Percentiles rank a stretch among this genome's conserved stretches.
phyloP scores from a whole-genome alignment of 2,797 vertebrate genomes.

The Bufotes viridis region DNA sequence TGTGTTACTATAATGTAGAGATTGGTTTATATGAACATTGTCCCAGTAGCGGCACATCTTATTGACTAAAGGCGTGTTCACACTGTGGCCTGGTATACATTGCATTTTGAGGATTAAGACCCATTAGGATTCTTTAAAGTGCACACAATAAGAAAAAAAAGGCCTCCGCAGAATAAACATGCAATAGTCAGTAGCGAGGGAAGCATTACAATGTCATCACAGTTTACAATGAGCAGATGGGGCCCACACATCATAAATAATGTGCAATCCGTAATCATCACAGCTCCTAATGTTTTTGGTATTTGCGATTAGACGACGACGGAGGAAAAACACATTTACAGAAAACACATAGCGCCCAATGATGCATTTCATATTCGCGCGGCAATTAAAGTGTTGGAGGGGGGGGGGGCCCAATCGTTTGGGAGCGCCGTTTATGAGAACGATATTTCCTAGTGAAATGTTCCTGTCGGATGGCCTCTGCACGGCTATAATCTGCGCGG shows the following conservation, averaged over 20 bases:
- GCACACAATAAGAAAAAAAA: neutral
- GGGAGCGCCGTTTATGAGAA: constrained; percentile 24
- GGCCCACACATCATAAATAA: constrained; percentile 38
- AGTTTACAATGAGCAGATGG: constrained; percentile 29
- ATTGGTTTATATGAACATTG: neutral
- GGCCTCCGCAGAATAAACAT: neutral
- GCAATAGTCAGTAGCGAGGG: constrained; percentile 9
- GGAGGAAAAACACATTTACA: constrained; percentile 35
- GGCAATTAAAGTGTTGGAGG: constrained; percentile 11
- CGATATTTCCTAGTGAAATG: constrained; percentile 20
- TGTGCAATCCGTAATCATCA: constrained; percentile 44
- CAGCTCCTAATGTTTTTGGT: constrained; percentile 30
- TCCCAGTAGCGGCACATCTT: neutral
- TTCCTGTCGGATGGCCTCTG: constrained; percentile 6
- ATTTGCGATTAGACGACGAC: constrained; percentile 36
- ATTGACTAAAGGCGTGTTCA: neutral
- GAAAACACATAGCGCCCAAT: constrained; percentile 42
- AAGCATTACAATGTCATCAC: constrained; percentile 1
- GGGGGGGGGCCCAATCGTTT: constrained; percentile 23
- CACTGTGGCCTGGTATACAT: neutral
- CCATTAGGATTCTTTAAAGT: constrained; percentile 15
- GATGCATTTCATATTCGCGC: constrained; percentile 46
- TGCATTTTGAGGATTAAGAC: constrained; percentile 12
- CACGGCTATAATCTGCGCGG: neutral
- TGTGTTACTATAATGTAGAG: neutral